Percentiles rank a stretch among this genome's conserved stretches.
These are phyloP conservation scores for Parelbella ahira DNA, from an alignment of 2,888 invertebrate genomes.

Conservation along the genomic window DNA sequence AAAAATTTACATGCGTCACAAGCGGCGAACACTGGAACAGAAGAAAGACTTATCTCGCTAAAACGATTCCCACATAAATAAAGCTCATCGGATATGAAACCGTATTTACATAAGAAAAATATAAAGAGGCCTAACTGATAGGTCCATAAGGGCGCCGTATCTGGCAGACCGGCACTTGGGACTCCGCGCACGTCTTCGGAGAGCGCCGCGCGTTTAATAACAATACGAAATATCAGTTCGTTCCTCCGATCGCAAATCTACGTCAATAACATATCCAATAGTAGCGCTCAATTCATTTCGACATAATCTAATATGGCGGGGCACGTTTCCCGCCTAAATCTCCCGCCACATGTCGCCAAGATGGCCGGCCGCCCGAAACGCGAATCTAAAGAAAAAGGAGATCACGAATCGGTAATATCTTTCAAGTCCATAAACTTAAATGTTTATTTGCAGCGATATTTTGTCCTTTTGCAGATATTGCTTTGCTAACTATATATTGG, in stretches of 20 bases:
- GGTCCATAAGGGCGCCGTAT: constrained; percentile 71
- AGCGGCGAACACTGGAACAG: constrained; percentile 66
- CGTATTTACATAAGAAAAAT: constrained; percentile 80
- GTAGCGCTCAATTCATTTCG: constrained; percentile 78
- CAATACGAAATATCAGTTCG: constrained; percentile 81
- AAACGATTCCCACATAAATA: constrained; percentile 81
- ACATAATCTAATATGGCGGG: constrained; percentile 78
- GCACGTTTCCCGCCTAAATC: constrained; percentile 80
- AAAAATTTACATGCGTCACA: constrained; percentile 65
- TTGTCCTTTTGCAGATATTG: constrained; percentile 78
- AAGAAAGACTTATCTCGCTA: constrained; percentile 75
- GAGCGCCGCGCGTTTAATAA: constrained; percentile 74
- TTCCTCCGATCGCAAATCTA: constrained; percentile 80
- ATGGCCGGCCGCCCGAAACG: constrained; percentile 75
- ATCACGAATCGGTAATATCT: constrained; percentile 81
- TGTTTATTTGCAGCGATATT: constrained; percentile 80
- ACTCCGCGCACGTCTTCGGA: constrained; percentile 66
- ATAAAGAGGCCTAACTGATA: constrained; percentile 79
- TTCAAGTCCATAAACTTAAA: constrained; percentile 80
- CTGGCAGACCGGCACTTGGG: constrained; percentile 49
- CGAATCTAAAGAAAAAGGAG: constrained; percentile 78
- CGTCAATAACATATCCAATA: constrained; percentile 81
- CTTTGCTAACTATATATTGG: constrained; percentile 62
- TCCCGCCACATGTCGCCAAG: constrained; percentile 80
- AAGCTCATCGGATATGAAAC: constrained; percentile 80